Evolutionary conservation across 2,113 vertebrate species (phyloP).

Genomic region (Microtus pennsylvanicus): DNA sequence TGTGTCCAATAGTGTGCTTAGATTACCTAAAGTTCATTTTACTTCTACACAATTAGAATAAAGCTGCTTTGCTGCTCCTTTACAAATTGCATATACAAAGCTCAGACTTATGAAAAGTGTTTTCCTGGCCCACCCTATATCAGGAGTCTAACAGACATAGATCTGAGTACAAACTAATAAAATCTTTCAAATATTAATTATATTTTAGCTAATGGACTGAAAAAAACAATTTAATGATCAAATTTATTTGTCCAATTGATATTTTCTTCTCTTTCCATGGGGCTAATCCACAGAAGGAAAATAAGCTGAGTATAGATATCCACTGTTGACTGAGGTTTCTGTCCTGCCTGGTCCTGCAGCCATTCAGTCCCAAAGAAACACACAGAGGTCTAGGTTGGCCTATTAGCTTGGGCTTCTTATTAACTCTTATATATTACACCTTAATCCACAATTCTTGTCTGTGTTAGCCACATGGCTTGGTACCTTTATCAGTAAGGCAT

Average conservation of each 20-base stretch:
- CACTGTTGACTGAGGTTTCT: background rate
- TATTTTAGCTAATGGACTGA: background rate
- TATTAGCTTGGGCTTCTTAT: too few species aligned
- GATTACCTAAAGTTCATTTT: background rate
- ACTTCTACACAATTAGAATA: background rate
- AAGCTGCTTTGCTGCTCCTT: background rate
- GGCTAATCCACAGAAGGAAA: background rate
- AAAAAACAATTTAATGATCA: slow-evolving; percentile 16
- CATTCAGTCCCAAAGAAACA: too few species aligned
- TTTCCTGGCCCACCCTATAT: background rate
- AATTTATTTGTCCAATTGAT: slow-evolving; percentile 17
- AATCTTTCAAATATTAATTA: slow-evolving; percentile 38
- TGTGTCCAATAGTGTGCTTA: background rate
- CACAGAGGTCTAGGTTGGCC: too few species aligned
- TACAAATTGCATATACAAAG: background rate
- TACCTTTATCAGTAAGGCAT: too few species aligned
- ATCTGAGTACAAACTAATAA: background rate
- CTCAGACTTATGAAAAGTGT: background rate
- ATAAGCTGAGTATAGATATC: background rate
- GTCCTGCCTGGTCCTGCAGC: too few species aligned
- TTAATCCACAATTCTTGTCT: too few species aligned
- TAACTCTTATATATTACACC: too few species aligned
- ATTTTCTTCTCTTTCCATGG: background rate
- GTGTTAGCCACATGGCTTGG: too few species aligned
- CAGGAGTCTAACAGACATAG: background rate